These are phyloP conservation scores for Eristalinus aeneus DNA, from an alignment of 2,888 invertebrate species.

Conservation along the genomic window DNA sequence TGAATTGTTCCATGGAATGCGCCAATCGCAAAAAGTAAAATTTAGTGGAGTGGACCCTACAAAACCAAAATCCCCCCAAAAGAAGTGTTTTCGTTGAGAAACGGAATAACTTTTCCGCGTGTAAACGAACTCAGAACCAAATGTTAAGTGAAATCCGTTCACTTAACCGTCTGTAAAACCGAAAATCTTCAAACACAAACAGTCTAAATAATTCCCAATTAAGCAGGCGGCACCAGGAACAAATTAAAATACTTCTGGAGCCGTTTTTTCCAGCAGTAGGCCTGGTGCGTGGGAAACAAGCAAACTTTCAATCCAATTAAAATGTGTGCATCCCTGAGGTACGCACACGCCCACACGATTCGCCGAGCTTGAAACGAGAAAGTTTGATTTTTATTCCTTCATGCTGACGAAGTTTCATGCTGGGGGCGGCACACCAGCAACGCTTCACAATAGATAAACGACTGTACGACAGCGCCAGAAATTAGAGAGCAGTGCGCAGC, in stretches of 20 bases:
- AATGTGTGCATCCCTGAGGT: background rate
- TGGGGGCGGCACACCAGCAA: background rate
- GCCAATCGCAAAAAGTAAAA: too few relatives aligned
- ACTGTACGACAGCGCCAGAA: background rate
- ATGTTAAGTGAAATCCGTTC: background rate
- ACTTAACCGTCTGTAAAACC: background rate
- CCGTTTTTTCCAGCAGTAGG: background rate
- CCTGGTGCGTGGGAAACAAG: background rate
- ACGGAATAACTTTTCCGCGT: too few relatives aligned
- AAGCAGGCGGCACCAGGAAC: background rate
- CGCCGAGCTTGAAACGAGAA: background rate
- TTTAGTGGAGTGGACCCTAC: too few relatives aligned
- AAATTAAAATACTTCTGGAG: background rate
- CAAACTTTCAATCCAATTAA: background rate
- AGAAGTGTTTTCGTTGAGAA: too few relatives aligned
- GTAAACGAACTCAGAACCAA: background rate
- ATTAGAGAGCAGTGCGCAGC: background rate
- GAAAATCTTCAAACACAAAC: background rate
- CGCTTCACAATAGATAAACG: constrained; percentile 4
- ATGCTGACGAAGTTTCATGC: background rate
- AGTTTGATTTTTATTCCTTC: background rate
- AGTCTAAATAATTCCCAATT: background rate
- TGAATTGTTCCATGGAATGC: too few relatives aligned
- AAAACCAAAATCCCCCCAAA: too few relatives aligned
- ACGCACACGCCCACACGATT: background rate